These are phyloP conservation scores for Sebastes cheni DNA, from an alignment of 2,797 vertebrate species.

Conservation along the genomic window DNA sequence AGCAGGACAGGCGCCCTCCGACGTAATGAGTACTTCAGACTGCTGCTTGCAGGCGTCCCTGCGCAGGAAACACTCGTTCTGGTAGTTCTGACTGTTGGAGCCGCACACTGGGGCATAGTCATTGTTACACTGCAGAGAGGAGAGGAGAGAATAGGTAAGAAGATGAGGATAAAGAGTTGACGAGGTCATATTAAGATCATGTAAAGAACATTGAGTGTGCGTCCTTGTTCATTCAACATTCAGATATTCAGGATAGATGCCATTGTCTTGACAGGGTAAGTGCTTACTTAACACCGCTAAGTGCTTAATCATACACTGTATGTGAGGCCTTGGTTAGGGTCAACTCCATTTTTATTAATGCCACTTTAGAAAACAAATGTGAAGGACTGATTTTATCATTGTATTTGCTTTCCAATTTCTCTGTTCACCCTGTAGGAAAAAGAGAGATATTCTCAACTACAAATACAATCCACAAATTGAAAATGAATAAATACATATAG, in stretches of 20 bases:
- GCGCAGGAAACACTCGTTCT: conserved; percentile 96
- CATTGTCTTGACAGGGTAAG: neutral
- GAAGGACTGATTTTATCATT: neutral
- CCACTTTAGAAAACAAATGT: neutral
- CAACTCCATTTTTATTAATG: conserved; percentile 1
- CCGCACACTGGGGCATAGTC: conserved; percentile 98
- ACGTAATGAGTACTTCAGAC: conserved; percentile 93
- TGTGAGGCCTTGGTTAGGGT: neutral
- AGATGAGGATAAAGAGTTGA: neutral
- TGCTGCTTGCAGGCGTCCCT: conserved; percentile 98
- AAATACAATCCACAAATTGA: neutral
- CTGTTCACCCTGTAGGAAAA: no score
- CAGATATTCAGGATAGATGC: neutral
- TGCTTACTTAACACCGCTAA: neutral
- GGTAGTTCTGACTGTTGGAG: conserved; percentile 98
- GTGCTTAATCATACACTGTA: neutral
- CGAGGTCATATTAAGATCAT: neutral
- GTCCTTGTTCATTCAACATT: neutral
- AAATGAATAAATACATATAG: neutral
- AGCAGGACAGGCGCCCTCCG: conserved; percentile 93
- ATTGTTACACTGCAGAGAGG: conserved; percentile 89
- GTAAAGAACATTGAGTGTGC: neutral
- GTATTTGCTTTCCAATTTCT: neutral
- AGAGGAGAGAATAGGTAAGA: conserved; percentile 11
- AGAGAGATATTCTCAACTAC: neutral